These are phyloP conservation scores for Xestia ashworthii DNA, from an alignment of 2,888 invertebrate species.

Conservation along the genomic window DNA sequence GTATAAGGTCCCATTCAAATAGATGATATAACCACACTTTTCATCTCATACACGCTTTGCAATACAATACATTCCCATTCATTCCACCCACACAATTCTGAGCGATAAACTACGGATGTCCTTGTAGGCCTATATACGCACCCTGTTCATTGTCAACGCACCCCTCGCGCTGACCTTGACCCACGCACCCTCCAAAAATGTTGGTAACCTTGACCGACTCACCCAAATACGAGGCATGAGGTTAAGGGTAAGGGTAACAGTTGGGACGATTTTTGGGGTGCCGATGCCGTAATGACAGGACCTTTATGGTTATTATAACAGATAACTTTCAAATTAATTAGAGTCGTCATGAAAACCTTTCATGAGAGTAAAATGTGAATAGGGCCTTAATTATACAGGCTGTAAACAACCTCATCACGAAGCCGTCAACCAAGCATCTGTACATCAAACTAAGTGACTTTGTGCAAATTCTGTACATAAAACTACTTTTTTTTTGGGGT, in stretches of 20 bases:
- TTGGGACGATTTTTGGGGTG: conserved; percentile 4
- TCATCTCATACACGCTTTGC: neutral
- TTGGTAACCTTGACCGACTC: conserved; percentile 54
- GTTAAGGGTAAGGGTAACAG: conserved; percentile 19
- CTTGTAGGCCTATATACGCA: conserved; percentile 28
- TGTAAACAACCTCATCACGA: too few species aligned
- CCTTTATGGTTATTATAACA: neutral
- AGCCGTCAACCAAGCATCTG: too few species aligned
- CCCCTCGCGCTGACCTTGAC: conserved; percentile 53
- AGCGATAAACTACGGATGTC: conserved; percentile 7
- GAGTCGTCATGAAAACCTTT: neutral
- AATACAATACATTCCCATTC: neutral
- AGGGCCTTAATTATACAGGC: too few species aligned
- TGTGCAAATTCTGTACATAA: too few species aligned
- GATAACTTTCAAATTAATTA: neutral
- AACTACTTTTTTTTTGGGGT: too few species aligned
- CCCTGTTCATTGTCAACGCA: conserved; percentile 41
- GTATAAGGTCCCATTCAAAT: too few species aligned
- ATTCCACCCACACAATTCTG: too few species aligned
- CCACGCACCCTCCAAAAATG: conserved; percentile 51
- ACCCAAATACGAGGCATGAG: conserved; percentile 34
- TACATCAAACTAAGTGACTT: too few species aligned
- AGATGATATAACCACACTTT: neutral
- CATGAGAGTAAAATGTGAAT: neutral
- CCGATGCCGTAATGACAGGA: neutral